A percentile compares a stretch with the other conserved stretches of the same genome.
Conservation (phyloP, 1,140 invertebrate genomes). For the Manduca sexta region DNA sequence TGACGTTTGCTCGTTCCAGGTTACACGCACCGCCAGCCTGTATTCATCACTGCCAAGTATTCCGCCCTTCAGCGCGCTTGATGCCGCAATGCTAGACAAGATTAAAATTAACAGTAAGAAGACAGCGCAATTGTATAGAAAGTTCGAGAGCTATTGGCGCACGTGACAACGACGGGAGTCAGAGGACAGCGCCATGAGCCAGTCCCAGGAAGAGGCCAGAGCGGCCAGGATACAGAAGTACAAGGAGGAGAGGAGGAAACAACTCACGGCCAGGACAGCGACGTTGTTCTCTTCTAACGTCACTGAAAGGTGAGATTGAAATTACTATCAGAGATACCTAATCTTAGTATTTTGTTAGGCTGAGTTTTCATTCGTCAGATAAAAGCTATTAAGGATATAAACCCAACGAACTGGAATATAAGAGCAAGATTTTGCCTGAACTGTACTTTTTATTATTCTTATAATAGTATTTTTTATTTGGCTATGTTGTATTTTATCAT, state of each 20-base stretch:
- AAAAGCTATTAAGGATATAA: too few species aligned
- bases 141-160: constrained; percentile 30
- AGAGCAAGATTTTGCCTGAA: too few species aligned
- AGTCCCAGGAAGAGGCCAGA: constrained; percentile 61
- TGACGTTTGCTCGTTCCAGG: constrained; percentile 20
- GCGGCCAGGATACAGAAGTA: constrained; percentile 77
- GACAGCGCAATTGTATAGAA: constrained; percentile 25
- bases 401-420: too few species aligned
- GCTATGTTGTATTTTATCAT: too few species aligned
- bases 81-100: constrained; percentile 63
- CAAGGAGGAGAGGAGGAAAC: constrained; percentile 78
- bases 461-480: constrained; percentile 4
- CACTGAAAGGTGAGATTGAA: constrained; percentile 48
- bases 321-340: too few species aligned
- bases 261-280: constrained; percentile 71
- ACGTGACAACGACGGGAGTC: constrained; percentile 40
- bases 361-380: too few species aligned
- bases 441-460: too few species aligned
- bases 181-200: constrained; percentile 45
- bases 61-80: constrained; percentile 56
- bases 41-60: constrained; percentile 64
- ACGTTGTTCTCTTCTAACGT: constrained; percentile 61
- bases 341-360: too few species aligned
- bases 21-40: constrained; percentile 41
- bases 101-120: constrained; percentile 39